Base-by-base conservation (phyloP, 2,888 invertebrate species). In the Spodoptera exigua region DNA sequence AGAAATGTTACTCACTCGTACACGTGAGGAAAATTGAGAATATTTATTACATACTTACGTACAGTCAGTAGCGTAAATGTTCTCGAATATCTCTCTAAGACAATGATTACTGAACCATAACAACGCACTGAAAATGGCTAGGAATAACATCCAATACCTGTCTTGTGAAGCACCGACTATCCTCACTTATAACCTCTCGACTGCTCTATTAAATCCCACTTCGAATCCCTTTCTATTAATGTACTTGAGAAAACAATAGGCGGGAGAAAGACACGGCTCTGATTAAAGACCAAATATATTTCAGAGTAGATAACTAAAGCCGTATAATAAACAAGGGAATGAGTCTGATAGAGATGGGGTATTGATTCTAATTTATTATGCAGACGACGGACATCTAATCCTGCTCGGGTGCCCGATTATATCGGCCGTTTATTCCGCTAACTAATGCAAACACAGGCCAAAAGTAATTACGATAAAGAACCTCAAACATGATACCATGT, bases 301-400 rank as follows among this genome's bases (percentile, higher is more conserved):
- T 76, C 70, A 47, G 39, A 32, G 51, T 34, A 74, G 74, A 74
- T 72, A 72, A 57, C 60, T 62, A 62, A 74, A 78, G 71, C 79
- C 66, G 58, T 60, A 72, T 75, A 82, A 82, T 83, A 82, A 86
- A 83, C 83, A 82, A 80, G 67, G 52, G 70, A 51, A 56, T 52
- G 61, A 70, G 65, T 70, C 62, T 73, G 57, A 74, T 75, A 74
- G 70, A 77, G 79, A 78, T 72, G 71, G 71, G 69, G 71, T 82
- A 84, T 84, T 80, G 82, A 84, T 82, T 76, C 80, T 84, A 79
- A 88, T 89, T 87, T 84, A 84, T 85, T 83, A 88, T 85, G 84
- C 83, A 83, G 82, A 76, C 76, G 75, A 79, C 74, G 75, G 81
- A 74, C 79, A 76, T 82, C 78, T 87, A 86, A 89, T 87, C 84